A percentile compares a stretch with the other conserved stretches of the same genome.
phyloP scores from a whole-genome alignment of 1,140 invertebrate species.

The Pseudachorutes palmiensis region DNA sequence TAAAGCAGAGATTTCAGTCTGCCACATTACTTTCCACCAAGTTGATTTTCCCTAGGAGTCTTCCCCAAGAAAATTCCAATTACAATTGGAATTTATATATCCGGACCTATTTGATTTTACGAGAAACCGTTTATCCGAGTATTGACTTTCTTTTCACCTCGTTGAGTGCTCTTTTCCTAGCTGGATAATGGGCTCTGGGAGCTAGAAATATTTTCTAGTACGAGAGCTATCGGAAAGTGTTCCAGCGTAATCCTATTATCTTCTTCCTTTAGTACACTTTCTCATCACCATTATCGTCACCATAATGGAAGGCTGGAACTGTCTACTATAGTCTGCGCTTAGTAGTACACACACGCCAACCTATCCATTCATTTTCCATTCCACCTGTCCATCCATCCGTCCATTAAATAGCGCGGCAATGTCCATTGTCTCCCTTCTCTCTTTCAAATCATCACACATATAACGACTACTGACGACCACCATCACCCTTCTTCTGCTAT shows the following conservation, averaged over 20 bases:
- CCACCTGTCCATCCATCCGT: neutral
- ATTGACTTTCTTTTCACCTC: slow-evolving; percentile 39
- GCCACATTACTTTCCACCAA: slow-evolving; percentile 1
- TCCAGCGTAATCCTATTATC: neutral
- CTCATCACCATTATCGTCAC: neutral
- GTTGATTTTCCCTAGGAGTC: neutral
- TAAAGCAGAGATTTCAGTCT: too few species aligned
- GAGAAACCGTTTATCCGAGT: slow-evolving; percentile 40
- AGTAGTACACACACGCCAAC: neutral
- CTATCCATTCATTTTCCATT: neutral
- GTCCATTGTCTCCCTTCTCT: neutral
- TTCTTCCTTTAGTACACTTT: neutral
- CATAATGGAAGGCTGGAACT: too few species aligned
- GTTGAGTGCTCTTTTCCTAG: slow-evolving; percentile 21
- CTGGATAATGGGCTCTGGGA: neutral
- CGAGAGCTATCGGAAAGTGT: neutral
- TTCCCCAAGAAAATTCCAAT: slow-evolving; percentile 34
- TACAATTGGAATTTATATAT: slow-evolving; percentile 40
- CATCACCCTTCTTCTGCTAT: neutral
- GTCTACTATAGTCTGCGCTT: neutral
- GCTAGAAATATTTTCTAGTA: neutral
- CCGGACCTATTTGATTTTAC: slow-evolving; percentile 38
- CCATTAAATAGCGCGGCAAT: neutral
- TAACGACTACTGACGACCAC: neutral
- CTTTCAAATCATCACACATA: neutral